phyloP scores from a whole-genome alignment of 2,113 vertebrate genomes.

The Serinus canaria region DNA sequence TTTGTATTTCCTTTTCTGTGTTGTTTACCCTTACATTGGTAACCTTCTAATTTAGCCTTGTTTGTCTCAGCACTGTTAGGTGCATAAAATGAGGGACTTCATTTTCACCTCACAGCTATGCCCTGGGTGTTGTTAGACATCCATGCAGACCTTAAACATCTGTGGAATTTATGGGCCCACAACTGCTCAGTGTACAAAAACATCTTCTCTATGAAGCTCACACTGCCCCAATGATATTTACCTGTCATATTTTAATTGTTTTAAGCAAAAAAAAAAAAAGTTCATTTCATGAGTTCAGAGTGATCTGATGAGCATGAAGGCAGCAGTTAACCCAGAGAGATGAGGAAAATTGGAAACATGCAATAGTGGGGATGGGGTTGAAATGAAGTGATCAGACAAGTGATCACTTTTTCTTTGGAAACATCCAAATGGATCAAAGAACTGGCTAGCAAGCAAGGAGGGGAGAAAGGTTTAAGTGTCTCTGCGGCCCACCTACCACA shows the following conservation, averaged over 20 bases:
- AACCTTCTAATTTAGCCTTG: background rate
- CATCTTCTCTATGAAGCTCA: background rate
- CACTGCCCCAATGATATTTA: background rate
- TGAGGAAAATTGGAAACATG: background rate
- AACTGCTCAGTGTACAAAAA: background rate
- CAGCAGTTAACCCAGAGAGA: background rate
- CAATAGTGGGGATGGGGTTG: background rate
- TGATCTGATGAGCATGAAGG: background rate
- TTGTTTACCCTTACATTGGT: background rate
- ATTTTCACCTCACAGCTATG: background rate
- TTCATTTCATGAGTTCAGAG: background rate
- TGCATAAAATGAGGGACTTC: background rate
- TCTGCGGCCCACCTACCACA: background rate
- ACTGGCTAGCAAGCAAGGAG: background rate
- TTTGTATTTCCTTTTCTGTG: background rate
- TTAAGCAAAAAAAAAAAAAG: background rate
- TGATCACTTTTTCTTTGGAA: background rate
- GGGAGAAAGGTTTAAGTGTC: background rate
- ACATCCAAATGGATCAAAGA: background rate
- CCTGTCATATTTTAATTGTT: background rate
- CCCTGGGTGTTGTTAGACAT: background rate
- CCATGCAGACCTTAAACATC: background rate
- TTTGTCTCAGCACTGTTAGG: background rate
- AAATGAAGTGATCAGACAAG: background rate
- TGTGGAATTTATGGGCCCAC: background rate